A percentile compares a stretch with the other conserved stretches of the same genome.
Evolutionary conservation across 2,797 vertebrate genomes (phyloP).

Genomic region (Melanogrammus aeglefinus): DNA sequence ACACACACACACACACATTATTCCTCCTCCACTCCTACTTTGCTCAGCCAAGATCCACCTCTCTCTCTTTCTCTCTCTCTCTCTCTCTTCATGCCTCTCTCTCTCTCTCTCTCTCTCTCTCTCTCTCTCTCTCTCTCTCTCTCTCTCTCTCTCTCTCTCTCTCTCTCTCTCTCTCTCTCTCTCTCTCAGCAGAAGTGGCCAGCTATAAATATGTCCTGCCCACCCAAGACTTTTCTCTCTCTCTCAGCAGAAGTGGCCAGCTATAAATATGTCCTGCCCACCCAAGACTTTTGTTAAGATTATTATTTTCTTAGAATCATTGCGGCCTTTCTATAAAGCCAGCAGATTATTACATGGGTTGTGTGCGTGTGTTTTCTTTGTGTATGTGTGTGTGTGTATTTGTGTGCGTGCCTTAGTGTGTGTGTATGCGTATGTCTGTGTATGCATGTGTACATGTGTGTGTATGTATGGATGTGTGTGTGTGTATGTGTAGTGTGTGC

Average conservation of each 20-base stretch:
- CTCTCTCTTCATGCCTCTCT: too few species aligned
- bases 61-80: too few species aligned
- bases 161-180: constrained; percentile 43
- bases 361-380: constrained; percentile 39
- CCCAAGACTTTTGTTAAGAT: constrained; percentile 70
- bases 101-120: constrained; percentile 23
- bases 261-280: constrained; percentile 73
- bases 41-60: too few species aligned
- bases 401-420: too few species aligned
- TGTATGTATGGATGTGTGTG: not conserved
- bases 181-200: constrained; percentile 67
- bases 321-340: constrained; percentile 61
- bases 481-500: too few species aligned
- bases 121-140: constrained; percentile 26
- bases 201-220: constrained; percentile 70
- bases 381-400: constrained; percentile 4
- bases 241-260: constrained; percentile 67
- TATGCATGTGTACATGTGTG: not conserved
- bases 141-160: constrained; percentile 14
- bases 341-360: constrained; percentile 67
- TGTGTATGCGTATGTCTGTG: too few species aligned
- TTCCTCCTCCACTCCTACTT: not conserved
- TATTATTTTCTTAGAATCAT: constrained; percentile 74
- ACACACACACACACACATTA: not conserved
- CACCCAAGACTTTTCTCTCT: constrained; percentile 65